phyloP scores from a whole-genome alignment of 1,140 invertebrate genomes.

The Capitella teleta region DNA sequence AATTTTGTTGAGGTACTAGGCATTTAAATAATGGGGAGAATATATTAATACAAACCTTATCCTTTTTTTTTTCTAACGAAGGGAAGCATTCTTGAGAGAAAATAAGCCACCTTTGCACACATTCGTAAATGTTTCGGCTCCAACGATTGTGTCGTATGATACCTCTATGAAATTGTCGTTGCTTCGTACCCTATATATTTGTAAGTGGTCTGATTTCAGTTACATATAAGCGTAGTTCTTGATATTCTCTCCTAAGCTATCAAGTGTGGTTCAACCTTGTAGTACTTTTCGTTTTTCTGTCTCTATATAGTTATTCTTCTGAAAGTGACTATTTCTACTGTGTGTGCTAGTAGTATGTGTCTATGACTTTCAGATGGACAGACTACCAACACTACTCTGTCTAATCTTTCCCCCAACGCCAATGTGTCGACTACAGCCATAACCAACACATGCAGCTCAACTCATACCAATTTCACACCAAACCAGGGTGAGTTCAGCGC shows the following conservation, averaged over 20 bases:
- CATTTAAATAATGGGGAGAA: too few species aligned
- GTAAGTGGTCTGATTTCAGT: too few species aligned
- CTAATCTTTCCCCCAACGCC: background rate
- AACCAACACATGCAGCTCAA: background rate
- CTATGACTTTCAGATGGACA: constrained; percentile 1
- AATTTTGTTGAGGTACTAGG: too few species aligned
- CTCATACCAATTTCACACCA: constrained; percentile 3
- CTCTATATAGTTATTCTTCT: background rate
- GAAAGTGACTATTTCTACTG: background rate
- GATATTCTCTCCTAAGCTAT: background rate
- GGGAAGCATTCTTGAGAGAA: too few species aligned
- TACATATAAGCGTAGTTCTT: background rate
- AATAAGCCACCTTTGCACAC: too few species aligned
- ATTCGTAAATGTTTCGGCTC: too few species aligned
- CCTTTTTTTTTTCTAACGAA: too few species aligned
- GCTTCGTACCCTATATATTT: too few species aligned
- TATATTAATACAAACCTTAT: too few species aligned
- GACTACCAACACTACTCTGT: constrained; percentile 6
- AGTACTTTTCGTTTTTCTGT: background rate
- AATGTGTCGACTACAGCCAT: constrained; percentile 1
- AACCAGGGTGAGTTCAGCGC: background rate
- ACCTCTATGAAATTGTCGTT: too few species aligned
- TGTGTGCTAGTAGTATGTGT: background rate
- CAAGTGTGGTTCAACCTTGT: background rate
- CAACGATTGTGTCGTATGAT: too few species aligned